Percentiles rank a stretch among this genome's conserved stretches.
Evolutionary conservation across 2,888 invertebrate genomes (phyloP).

Genomic region (Nephrotoma guestfalica): DNA sequence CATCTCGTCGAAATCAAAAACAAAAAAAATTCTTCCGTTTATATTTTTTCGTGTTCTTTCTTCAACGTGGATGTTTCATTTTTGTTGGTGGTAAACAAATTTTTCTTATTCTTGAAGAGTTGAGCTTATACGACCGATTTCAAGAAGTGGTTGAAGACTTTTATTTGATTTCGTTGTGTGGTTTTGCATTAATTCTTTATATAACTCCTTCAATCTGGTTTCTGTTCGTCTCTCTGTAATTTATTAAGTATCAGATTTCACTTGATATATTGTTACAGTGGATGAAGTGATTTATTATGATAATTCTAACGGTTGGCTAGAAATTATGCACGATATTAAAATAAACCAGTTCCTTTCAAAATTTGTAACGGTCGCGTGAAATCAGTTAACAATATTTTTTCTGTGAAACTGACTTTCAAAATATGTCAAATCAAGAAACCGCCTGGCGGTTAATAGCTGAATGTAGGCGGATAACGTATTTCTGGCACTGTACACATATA

Average conservation of each 20-base stretch:
- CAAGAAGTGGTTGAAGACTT: not conserved
- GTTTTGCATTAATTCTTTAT: not conserved
- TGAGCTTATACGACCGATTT: not conserved
- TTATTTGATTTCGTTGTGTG: not conserved
- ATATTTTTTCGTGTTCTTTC: not conserved
- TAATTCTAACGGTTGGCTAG: not conserved
- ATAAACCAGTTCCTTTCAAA: not conserved
- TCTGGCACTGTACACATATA: not conserved
- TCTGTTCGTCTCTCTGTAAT: not conserved
- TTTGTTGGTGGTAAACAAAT: not conserved
- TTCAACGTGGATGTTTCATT: not conserved
- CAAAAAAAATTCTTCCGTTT: not conserved
- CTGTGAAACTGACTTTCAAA: not conserved
- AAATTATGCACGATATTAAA: not conserved
- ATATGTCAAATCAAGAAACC: no score
- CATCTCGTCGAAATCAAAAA: not conserved
- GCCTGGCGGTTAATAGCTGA: not conserved
- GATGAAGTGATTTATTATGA: not conserved
- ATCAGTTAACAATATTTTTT: not conserved
- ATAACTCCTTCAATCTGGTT: not conserved
- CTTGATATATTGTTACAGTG: not conserved
- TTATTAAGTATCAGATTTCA: not conserved
- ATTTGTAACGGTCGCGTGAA: not conserved
- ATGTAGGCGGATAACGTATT: not conserved
- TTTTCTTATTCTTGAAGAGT: not conserved